phyloP scores from a whole-genome alignment of 1,140 invertebrate genomes.

The Drosophila grimshawi region DNA sequence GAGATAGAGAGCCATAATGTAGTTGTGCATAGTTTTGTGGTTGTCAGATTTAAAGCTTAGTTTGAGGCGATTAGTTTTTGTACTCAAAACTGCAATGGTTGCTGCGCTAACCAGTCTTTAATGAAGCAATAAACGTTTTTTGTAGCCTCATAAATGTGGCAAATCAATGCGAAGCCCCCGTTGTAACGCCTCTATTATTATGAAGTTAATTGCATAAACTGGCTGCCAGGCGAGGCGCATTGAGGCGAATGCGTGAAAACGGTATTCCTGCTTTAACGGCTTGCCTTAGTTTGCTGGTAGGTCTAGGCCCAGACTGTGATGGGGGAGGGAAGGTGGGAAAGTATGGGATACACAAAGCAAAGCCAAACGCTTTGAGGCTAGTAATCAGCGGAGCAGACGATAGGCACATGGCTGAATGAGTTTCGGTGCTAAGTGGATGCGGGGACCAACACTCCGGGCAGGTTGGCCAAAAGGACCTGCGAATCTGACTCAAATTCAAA shows the following conservation, averaged over 20 bases:
- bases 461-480: background rate
- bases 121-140: slow-evolving; percentile 29
- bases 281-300: background rate
- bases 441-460: no score
- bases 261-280: background rate
- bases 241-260: slow-evolving; percentile 69
- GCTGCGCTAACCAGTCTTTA: slow-evolving; percentile 17
- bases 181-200: background rate
- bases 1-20: background rate
- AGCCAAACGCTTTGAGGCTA: slow-evolving; percentile 9
- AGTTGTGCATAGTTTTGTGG: slow-evolving; percentile 6
- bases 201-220: slow-evolving; percentile 39
- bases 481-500: background rate
- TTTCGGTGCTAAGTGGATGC: slow-evolving; percentile 1
- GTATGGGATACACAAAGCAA: background rate
- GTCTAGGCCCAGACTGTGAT: background rate
- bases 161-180: slow-evolving; percentile 19
- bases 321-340: no score
- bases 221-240: slow-evolving; percentile 56
- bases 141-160: slow-evolving; percentile 21
- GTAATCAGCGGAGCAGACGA: slow-evolving; percentile 38
- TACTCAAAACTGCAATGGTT: slow-evolving; percentile 22
- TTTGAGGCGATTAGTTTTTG: background rate
- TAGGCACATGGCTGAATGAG: slow-evolving; percentile 34
- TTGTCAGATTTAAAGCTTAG: slow-evolving; percentile 13